phyloP scores from a whole-genome alignment of 1,140 invertebrate genomes.

The Drosophila nigromelanica region DNA sequence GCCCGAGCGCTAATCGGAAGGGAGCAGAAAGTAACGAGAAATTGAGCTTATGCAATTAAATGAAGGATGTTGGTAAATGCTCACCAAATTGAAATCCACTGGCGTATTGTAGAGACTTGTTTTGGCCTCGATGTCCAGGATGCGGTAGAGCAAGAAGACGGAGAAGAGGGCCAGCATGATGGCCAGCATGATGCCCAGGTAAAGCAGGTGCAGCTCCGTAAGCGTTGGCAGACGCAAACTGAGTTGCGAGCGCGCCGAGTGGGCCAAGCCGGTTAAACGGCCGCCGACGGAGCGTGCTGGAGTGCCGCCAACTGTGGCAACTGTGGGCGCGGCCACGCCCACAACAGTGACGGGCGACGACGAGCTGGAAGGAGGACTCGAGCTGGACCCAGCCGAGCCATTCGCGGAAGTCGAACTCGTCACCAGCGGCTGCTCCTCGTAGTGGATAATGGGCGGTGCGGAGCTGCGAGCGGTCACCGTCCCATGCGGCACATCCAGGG shows the following conservation, averaged over 20 bases:
- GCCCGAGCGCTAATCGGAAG: conserved; percentile 37
- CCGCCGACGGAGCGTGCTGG: neutral
- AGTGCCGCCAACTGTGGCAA: neutral
- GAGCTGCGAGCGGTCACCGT: conserved; percentile 36
- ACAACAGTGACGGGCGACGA: conserved; percentile 55
- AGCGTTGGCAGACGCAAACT: conserved; percentile 47
- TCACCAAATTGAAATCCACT: conserved; percentile 67
- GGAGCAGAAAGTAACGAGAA: neutral
- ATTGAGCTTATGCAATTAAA: neutral
- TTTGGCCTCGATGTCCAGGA: conserved; percentile 73
- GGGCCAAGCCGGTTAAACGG: neutral
- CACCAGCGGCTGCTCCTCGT: conserved; percentile 33
- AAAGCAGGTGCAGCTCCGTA: conserved; percentile 63
- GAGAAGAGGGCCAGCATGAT: conserved; percentile 70
- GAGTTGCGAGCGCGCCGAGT: conserved; percentile 23
- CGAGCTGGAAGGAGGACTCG: conserved; percentile 52
- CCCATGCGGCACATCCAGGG: neutral
- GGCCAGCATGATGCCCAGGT: conserved; percentile 66
- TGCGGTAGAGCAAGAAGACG: conserved; percentile 71
- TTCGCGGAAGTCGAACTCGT: conserved; percentile 34
- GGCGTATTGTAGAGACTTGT: conserved; percentile 56
- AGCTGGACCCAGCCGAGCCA: conserved; percentile 29
- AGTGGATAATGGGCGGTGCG: conserved; percentile 48
- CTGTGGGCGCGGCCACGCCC: conserved; percentile 17
- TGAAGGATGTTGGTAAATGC: neutral